Percentiles rank a stretch among this genome's conserved stretches.
These are phyloP conservation scores for Sussaba pulchella DNA, from an alignment of 2,888 invertebrate species.

Conservation along the genomic window DNA sequence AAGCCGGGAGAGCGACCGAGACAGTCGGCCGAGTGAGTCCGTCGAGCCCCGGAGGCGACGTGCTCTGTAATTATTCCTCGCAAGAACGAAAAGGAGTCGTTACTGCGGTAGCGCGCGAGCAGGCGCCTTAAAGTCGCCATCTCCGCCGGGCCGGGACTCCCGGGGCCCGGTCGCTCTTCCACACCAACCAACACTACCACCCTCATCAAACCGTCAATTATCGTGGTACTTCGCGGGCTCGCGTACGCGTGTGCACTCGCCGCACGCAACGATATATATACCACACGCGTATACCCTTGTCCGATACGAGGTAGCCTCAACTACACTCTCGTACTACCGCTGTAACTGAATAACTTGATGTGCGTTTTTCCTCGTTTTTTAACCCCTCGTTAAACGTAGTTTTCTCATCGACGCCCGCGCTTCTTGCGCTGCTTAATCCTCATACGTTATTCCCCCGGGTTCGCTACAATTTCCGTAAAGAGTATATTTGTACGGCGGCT, in stretches of 20 bases:
- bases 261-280: constrained; percentile 59
- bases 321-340: constrained; percentile 42
- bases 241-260: constrained; percentile 65
- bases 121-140: constrained; percentile 76
- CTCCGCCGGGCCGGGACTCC: constrained; percentile 54
- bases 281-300: constrained; percentile 2
- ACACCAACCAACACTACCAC: constrained; percentile 48
- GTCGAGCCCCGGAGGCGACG: constrained; percentile 65
- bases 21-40: constrained; percentile 34
- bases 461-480: neutral
- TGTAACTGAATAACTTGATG: constrained; percentile 31
- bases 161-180: constrained; percentile 55
- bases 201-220: constrained; percentile 72
- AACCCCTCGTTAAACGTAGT: constrained; percentile 47
- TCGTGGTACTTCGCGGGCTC: constrained; percentile 68
- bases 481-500: neutral
- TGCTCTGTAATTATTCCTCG: constrained; percentile 75
- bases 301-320: constrained; percentile 39
- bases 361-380: neutral
- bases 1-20: constrained; percentile 22
- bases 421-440: constrained; percentile 14
- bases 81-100: constrained; percentile 75
- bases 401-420: constrained; percentile 2
- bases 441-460: neutral
- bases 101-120: constrained; percentile 68